Evolutionary conservation across 2,888 invertebrate genomes (phyloP).

Genomic region (Hoplodrina blanda): DNA sequence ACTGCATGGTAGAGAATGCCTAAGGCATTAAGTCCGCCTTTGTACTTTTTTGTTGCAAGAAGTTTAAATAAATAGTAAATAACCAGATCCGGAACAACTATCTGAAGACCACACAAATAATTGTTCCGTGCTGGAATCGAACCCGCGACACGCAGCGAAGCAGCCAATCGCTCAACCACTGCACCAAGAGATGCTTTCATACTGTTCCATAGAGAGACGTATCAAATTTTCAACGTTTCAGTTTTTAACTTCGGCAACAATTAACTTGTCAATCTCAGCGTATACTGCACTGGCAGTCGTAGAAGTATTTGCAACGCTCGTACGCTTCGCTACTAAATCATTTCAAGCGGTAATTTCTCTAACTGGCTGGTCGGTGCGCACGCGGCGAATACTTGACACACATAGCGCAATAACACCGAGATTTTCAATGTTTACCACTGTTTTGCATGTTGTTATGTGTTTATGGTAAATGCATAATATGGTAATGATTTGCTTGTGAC

Average conservation of each 20-base stretch:
- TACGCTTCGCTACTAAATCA: slow-evolving; percentile 55
- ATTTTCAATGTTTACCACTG: slow-evolving; percentile 51
- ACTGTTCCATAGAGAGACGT: not conserved
- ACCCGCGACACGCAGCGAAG: no score
- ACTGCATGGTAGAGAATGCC: no score
- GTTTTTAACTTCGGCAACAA: slow-evolving; percentile 51
- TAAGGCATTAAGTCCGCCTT: no score
- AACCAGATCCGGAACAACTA: no score
- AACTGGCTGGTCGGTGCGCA: slow-evolving; percentile 42
- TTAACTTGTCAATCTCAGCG: slow-evolving; percentile 39
- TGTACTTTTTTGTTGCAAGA: no score
- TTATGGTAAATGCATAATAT: slow-evolving; percentile 26
- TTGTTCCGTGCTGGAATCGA: no score
- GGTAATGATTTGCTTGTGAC: slow-evolving; percentile 12
- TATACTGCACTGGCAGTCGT: slow-evolving; percentile 38
- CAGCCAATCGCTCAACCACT: no score
- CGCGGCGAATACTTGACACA: slow-evolving; percentile 63
- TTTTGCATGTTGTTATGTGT: slow-evolving; percentile 38
- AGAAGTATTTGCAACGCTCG: slow-evolving; percentile 40
- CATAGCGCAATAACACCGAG: slow-evolving; percentile 50
- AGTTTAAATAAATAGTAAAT: no score
- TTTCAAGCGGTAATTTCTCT: slow-evolving; percentile 63
- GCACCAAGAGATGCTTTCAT: not conserved
- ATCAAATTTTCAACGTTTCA: not conserved
- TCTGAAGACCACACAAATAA: no score